Percentiles rank a stretch among this genome's conserved stretches.
Conservation (phyloP, 1,140 invertebrate species). For the Limonius californicus region DNA sequence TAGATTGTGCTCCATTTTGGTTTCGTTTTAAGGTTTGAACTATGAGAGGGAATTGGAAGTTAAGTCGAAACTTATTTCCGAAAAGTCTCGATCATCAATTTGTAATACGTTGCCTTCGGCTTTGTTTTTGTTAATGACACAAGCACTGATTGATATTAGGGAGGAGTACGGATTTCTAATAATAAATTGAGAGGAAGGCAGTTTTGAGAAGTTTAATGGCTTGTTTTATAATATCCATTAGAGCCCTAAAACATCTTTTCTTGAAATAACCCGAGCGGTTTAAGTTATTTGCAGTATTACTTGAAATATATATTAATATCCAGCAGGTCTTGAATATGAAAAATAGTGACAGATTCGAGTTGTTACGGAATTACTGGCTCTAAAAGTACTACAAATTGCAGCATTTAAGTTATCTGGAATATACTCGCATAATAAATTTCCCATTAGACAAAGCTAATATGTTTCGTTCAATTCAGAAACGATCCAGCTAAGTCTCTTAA, state of each 20-base stretch:
- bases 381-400: not conserved
- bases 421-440: not conserved
- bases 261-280: no score
- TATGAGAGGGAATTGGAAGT: no score
- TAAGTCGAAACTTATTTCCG: constrained; percentile 18
- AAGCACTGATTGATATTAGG: constrained; percentile 35
- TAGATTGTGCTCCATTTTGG: no score
- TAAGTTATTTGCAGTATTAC: no score
- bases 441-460: constrained; percentile 6
- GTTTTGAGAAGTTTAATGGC: constrained; percentile 16
- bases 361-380: no score
- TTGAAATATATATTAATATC: not conserved
- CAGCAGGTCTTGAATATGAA: not conserved
- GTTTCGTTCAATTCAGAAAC: not conserved
- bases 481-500: not conserved
- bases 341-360: no score
- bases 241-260: not conserved
- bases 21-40: no score
- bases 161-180: constrained; percentile 31
- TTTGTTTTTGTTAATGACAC: constrained; percentile 36
- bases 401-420: not conserved
- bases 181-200: constrained; percentile 27
- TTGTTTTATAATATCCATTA: not conserved
- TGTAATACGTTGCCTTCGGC: constrained; percentile 28
- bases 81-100: constrained; percentile 28